phyloP scores from a whole-genome alignment of 2,888 invertebrate species.

The Oxyscelio sp. region DNA sequence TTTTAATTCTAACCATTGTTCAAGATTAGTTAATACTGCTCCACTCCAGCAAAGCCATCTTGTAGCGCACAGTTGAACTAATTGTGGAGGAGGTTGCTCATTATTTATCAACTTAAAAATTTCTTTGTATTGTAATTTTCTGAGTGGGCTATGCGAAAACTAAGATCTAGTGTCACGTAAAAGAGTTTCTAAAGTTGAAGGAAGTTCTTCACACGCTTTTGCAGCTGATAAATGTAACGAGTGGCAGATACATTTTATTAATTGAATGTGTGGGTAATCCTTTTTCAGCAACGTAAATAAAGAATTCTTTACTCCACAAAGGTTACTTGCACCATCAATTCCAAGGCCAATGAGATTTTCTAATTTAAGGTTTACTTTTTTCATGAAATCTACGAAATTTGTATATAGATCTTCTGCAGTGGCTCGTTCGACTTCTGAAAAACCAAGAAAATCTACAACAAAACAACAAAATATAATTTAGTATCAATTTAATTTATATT shows the following conservation, averaged over 20 bases:
- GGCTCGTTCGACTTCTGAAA: conserved; percentile 45
- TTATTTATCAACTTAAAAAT: conserved; percentile 54
- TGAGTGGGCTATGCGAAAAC: too few species aligned
- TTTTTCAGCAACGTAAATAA: conserved; percentile 73
- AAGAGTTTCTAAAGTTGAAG: conserved; percentile 72
- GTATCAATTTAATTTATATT: too few species aligned
- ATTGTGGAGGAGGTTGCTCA: conserved; percentile 48
- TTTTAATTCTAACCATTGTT: conserved; percentile 78
- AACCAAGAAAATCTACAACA: conserved; percentile 55
- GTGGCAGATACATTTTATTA: conserved; percentile 74
- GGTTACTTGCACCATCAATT: conserved; percentile 77
- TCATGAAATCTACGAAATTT: conserved; percentile 20
- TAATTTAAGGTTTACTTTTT: conserved; percentile 37
- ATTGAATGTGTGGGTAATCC: conserved; percentile 54
- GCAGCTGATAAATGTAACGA: conserved; percentile 49
- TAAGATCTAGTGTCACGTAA: too few species aligned
- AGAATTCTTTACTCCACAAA: conserved; percentile 77
- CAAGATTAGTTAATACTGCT: conserved; percentile 73
- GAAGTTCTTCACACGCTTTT: conserved; percentile 66
- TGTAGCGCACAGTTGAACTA: conserved; percentile 68
- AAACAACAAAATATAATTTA: too few species aligned
- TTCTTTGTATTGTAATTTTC: conserved; percentile 52
- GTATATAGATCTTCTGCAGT: conserved; percentile 30
- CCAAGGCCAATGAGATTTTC: conserved; percentile 76
- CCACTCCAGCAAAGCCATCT: conserved; percentile 78